Base-by-base conservation (phyloP, 1,140 invertebrate genomes). In the Eufriesea mexicana region DNA sequence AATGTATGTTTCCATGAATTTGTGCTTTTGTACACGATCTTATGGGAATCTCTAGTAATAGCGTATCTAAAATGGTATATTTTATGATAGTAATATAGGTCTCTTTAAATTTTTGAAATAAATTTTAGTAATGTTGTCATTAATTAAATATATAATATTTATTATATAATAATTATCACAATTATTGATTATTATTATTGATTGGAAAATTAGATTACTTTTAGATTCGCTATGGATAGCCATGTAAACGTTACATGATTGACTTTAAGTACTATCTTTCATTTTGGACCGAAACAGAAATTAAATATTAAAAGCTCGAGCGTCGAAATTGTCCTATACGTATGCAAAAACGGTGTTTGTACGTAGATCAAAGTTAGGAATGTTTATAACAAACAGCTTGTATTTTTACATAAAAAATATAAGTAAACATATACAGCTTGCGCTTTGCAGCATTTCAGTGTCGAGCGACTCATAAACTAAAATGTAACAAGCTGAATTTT, bases 361-460 rank as follows among this genome's bases (percentile, higher is more conserved):
- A 5, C 12, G n/a, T 25, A 25, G 23, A 28, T 25, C 12, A 5
- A 23, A 7, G 2, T 75, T 59, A 20, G 28, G 2, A 10, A 45
- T 47, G 20, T 5, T 72, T 23, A 20, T 67, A 14, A 42, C 51
- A 49, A 14, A 42, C 51, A 49, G 12, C 20, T 42, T 67, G 42
- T 20, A 64, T 42, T 35, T 64, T 35, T 12, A 10, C 35, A 35
- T 42, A 6, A 74, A 25, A 0, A 16, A 73, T 7, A 6, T 28
- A 45, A 73, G 18, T 42, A 2, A 7, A 20, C 14, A 42, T 25
- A n/a, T 42, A 5, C 28, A 42, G n/a, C 7, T 70, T 49, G 54
- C 47, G 57, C 71, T 87, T 83, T 83, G 71, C 74, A 83, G 79
- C 79, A 86, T 12, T 86, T 79, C 70, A 87, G 84, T 87, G 75